Percentiles rank a stretch among this genome's conserved stretches.
phyloP scores from a whole-genome alignment of 2,888 invertebrate genomes.

The Clusia tigrina region DNA sequence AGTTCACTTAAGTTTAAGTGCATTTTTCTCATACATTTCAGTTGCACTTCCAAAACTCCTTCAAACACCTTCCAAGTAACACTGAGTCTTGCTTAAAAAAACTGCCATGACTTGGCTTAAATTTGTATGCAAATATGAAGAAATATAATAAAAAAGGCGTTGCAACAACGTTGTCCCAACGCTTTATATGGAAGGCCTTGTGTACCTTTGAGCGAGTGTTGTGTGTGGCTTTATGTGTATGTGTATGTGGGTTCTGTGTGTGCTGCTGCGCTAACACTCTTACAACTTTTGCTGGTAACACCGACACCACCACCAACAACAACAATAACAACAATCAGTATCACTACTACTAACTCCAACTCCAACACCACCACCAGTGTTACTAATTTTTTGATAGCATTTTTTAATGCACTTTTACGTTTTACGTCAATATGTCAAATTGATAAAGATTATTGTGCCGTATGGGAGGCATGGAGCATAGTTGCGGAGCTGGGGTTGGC shows the following conservation, averaged over 20 bases:
- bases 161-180: not conserved
- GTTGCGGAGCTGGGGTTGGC: not conserved
- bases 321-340: too few species aligned
- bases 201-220: too few species aligned
- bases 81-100: conserved; percentile 17
- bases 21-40: conserved; percentile 49
- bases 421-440: conserved; percentile 60
- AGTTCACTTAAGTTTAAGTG: conserved; percentile 56
- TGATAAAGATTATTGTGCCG: conserved; percentile 44
- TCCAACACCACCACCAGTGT: not conserved
- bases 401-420: conserved; percentile 59
- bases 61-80: conserved; percentile 13
- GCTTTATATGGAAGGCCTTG: too few species aligned
- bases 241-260: too few species aligned
- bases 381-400: conserved; percentile 36
- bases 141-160: not conserved
- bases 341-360: not conserved
- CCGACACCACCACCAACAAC: too few species aligned
- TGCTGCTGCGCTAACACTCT: too few species aligned
- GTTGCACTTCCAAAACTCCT: conserved; percentile 28
- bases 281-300: too few species aligned
- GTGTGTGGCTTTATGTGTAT: too few species aligned
- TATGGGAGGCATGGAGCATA: conserved; percentile 4
- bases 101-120: conserved; percentile 17
- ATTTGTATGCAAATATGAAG: not conserved